These are phyloP conservation scores for Falco punctatus DNA, from an alignment of 2,113 vertebrate species.

Conservation along the genomic window DNA sequence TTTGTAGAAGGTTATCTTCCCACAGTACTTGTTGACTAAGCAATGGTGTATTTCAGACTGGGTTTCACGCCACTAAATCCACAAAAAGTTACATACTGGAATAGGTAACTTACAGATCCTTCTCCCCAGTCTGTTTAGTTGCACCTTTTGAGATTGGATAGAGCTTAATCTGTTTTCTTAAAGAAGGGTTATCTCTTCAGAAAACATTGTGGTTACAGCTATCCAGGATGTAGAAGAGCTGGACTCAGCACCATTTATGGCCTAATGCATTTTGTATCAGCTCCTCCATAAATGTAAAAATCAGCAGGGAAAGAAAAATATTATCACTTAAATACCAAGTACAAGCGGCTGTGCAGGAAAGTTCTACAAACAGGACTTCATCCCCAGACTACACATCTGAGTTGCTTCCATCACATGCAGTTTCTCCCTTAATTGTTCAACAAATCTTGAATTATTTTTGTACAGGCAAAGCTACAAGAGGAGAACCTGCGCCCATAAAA, in stretches of 20 bases:
- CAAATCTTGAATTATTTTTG: not conserved
- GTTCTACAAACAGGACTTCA: not conserved
- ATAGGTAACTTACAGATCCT: not conserved
- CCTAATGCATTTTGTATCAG: not conserved
- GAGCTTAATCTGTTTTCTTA: not conserved
- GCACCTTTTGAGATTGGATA: not conserved
- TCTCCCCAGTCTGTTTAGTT: not conserved
- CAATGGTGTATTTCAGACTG: not conserved
- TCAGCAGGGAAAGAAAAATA: not conserved
- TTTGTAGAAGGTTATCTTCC: not conserved
- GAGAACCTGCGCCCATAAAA: not conserved
- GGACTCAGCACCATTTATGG: not conserved
- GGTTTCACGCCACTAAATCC: not conserved
- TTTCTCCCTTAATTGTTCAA: not conserved
- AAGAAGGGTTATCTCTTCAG: not conserved
- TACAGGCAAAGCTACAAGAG: not conserved
- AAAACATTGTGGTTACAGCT: not conserved
- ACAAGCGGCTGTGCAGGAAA: not conserved
- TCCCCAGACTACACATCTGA: not conserved
- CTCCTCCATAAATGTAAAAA: not conserved
- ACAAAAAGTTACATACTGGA: not conserved
- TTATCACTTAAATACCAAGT: not conserved
- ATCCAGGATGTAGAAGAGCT: not conserved
- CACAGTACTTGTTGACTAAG: not conserved
- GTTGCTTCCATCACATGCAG: not conserved